These are phyloP conservation scores for Andrena trimmerana DNA, from an alignment of 2,888 invertebrate species.

Conservation along the genomic window DNA sequence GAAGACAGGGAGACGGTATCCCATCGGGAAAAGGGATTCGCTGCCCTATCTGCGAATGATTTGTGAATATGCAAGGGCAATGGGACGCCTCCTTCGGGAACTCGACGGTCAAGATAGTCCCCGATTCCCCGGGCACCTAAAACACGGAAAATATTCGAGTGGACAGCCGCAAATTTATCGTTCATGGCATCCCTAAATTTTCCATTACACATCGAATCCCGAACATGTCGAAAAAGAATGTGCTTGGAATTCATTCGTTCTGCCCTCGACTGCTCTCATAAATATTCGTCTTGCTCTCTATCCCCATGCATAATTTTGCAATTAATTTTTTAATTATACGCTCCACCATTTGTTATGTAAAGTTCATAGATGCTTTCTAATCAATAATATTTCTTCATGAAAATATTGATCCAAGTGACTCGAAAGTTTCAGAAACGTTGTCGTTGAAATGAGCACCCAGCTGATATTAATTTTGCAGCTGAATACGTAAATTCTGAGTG, in stretches of 20 bases:
- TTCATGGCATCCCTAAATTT: slow-evolving; percentile 83
- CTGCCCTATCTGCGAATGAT: slow-evolving; percentile 81
- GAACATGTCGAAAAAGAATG: slow-evolving; percentile 74
- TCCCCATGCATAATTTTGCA: neutral
- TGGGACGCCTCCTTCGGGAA: slow-evolving; percentile 81
- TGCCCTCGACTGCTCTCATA: slow-evolving; percentile 31
- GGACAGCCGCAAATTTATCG: slow-evolving; percentile 85
- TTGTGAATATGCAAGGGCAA: slow-evolving; percentile 85
- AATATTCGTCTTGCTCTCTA: slow-evolving; percentile 30
- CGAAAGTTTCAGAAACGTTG: neutral
- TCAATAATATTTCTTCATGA: no score
- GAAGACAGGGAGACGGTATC: slow-evolving; percentile 57
- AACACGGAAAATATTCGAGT: slow-evolving; percentile 85
- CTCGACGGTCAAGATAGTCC: slow-evolving; percentile 83
- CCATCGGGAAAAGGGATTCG: slow-evolving; percentile 78
- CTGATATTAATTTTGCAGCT: slow-evolving; percentile 15
- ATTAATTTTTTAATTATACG: neutral
- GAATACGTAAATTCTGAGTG: slow-evolving; percentile 20
- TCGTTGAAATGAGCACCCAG: neutral
- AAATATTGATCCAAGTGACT: no score
- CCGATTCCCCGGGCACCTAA: slow-evolving; percentile 82
- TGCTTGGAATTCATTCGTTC: slow-evolving; percentile 75
- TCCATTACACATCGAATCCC: slow-evolving; percentile 82
- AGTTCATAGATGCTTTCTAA: no score
- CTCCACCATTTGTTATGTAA: no score